Evolutionary conservation across 2,797 vertebrate genomes (phyloP).

Genomic region (Leptatherina wallacei): DNA sequence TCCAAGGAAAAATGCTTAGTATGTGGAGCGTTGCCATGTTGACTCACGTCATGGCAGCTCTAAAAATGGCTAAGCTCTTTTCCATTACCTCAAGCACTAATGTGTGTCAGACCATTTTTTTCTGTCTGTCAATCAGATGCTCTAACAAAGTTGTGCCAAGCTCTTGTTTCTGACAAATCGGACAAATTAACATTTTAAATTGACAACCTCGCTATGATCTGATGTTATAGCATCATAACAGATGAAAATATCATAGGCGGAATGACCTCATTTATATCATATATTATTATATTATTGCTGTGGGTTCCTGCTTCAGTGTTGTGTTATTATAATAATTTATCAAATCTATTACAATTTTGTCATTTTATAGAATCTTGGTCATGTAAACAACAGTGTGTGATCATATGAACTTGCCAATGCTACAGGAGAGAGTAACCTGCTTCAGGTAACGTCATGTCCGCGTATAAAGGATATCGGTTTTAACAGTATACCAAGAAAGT

Average conservation of each 20-base stretch:
- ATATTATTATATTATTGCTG: too few species aligned
- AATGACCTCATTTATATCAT: background rate
- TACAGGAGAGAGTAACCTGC: background rate
- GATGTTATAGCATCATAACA: background rate
- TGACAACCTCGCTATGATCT: background rate
- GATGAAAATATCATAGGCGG: background rate
- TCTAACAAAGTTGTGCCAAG: background rate
- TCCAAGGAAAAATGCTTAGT: slow-evolving; percentile 6
- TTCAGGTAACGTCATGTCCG: slow-evolving; percentile 21
- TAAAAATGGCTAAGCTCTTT: slow-evolving; percentile 19
- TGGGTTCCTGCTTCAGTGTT: too few species aligned
- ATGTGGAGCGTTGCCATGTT: slow-evolving; percentile 7
- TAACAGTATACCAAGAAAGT: slow-evolving; percentile 38
- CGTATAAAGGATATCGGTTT: background rate
- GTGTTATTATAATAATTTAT: background rate
- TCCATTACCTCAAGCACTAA: background rate
- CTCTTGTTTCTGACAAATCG: background rate
- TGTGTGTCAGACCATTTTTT: background rate
- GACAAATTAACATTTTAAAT: background rate
- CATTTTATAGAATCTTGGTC: background rate
- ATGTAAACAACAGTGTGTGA: background rate
- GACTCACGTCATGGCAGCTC: slow-evolving; percentile 11
- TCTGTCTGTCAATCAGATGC: slow-evolving; percentile 8
- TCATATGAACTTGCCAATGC: background rate
- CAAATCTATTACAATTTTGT: background rate